Evolutionary conservation across 1,140 invertebrate genomes (phyloP).

Genomic region (Leptinotarsa texana): DNA sequence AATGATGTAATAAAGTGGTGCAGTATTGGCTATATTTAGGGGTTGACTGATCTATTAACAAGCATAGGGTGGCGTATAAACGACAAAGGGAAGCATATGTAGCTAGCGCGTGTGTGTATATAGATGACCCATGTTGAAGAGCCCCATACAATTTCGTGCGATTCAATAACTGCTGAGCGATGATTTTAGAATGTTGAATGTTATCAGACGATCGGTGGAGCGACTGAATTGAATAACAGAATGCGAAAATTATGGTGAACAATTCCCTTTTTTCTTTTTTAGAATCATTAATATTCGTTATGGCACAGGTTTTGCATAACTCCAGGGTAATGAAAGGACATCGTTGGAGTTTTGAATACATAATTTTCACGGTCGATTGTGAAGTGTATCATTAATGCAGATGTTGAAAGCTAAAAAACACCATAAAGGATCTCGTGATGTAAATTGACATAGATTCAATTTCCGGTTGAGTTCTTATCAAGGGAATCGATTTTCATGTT

Average conservation of each 20-base stretch:
- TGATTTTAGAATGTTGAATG: conserved; percentile 6
- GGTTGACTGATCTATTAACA: conserved; percentile 48
- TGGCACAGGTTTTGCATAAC: not conserved
- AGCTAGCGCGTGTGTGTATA: conserved; percentile 22
- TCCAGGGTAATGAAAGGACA: not conserved
- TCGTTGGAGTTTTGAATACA: not conserved
- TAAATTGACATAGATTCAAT: no score
- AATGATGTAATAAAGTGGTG: conserved; percentile 52
- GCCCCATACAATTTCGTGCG: not conserved
- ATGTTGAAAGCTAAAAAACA: conserved; percentile 1
- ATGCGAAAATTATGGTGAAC: not conserved
- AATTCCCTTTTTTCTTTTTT: not conserved
- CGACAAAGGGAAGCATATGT: conserved; percentile 31
- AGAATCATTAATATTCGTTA: conserved; percentile 6
- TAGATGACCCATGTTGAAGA: conserved; percentile 11
- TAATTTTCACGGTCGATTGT: not conserved
- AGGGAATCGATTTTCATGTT: no score
- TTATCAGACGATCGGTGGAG: not conserved
- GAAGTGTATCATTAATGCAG: conserved; percentile 5
- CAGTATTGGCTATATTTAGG: conserved; percentile 46
- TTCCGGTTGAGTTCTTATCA: no score
- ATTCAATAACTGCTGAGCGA: conserved; percentile 4
- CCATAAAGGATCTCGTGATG: no score
- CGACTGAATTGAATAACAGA: not conserved
- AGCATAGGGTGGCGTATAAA: conserved; percentile 13